A percentile compares a stretch with the other conserved stretches of the same genome.
Conservation (phyloP, 1,140 invertebrate genomes). For the Camponotus floridanus region DNA sequence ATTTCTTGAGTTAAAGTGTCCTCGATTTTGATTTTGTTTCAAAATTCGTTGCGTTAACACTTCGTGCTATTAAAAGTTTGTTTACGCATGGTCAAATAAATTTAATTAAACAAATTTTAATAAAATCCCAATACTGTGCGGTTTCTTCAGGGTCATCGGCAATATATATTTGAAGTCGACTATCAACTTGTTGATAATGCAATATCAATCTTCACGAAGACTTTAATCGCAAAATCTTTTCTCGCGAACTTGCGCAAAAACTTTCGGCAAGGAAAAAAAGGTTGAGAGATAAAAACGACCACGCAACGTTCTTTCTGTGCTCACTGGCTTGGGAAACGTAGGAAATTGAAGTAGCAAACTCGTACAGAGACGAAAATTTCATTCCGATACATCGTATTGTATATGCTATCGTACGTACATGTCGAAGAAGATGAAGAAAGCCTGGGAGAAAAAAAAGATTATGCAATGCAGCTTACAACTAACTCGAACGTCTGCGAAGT, state of each 20-base stretch:
- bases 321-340: constrained; percentile 68
- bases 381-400: constrained; percentile 16
- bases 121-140: too few relatives aligned
- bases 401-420: constrained; percentile 7
- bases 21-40: background rate
- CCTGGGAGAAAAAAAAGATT: background rate
- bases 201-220: constrained; percentile 27
- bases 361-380: constrained; percentile 59
- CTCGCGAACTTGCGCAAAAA: constrained; percentile 27
- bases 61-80: too few relatives aligned
- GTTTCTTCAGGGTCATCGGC: background rate
- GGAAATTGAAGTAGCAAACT: constrained; percentile 74
- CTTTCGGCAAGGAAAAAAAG: constrained; percentile 35
- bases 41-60: background rate
- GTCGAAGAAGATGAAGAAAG: background rate
- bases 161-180: constrained; percentile 35
- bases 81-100: too few relatives aligned
- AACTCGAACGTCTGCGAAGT: constrained; percentile 12
- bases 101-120: too few relatives aligned
- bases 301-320: constrained; percentile 64
- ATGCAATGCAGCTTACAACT: constrained; percentile 1
- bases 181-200: constrained; percentile 43
- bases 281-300: constrained; percentile 18
- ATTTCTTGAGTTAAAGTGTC: too few relatives aligned
- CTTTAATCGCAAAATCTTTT: constrained; percentile 5